Evolutionary conservation across 2,888 invertebrate genomes (phyloP).

Genomic region (Quadroppia sp.): DNA sequence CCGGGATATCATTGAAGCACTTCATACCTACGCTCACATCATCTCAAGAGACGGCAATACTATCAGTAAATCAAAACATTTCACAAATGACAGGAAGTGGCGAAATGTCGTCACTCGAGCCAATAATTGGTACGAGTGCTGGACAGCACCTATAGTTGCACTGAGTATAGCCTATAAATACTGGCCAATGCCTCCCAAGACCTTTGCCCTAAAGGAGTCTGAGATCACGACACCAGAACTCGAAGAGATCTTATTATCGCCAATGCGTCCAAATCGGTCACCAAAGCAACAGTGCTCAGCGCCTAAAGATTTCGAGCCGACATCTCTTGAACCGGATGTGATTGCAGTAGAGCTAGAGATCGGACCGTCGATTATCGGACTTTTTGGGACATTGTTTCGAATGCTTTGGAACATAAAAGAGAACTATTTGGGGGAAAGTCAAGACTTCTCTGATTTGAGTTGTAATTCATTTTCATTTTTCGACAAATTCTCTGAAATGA

Average conservation of each 20-base stretch:
- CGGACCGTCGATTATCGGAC: slow-evolving; percentile 81
- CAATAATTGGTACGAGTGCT: slow-evolving; percentile 91
- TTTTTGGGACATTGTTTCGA: slow-evolving; percentile 86
- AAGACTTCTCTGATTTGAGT: slow-evolving; percentile 51
- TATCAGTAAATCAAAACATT: slow-evolving; percentile 59
- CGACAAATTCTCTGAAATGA: slow-evolving; percentile 18
- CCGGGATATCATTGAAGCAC: slow-evolving; percentile 70
- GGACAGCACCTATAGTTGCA: slow-evolving; percentile 91
- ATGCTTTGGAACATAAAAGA: slow-evolving; percentile 52
- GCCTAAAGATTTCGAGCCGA: slow-evolving; percentile 76
- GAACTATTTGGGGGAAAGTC: slow-evolving; percentile 58
- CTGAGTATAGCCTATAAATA: slow-evolving; percentile 84
- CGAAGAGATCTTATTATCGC: slow-evolving; percentile 84
- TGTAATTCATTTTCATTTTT: slow-evolving; percentile 28
- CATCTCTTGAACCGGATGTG: slow-evolving; percentile 75
- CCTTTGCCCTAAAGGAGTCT: slow-evolving; percentile 74
- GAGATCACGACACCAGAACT: slow-evolving; percentile 90
- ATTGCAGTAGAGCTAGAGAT: slow-evolving; percentile 90
- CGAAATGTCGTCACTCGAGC: slow-evolving; percentile 69
- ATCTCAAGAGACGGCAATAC: slow-evolving; percentile 51
- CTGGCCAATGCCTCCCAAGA: slow-evolving; percentile 84
- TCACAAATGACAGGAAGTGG: slow-evolving; percentile 61
- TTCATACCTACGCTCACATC: slow-evolving; percentile 76
- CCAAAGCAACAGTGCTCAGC: slow-evolving; percentile 1
- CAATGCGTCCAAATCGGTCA: slow-evolving; percentile 67